Evolutionary conservation across 2,888 invertebrate genomes (phyloP).

Genomic region (Trachelus stipa): DNA sequence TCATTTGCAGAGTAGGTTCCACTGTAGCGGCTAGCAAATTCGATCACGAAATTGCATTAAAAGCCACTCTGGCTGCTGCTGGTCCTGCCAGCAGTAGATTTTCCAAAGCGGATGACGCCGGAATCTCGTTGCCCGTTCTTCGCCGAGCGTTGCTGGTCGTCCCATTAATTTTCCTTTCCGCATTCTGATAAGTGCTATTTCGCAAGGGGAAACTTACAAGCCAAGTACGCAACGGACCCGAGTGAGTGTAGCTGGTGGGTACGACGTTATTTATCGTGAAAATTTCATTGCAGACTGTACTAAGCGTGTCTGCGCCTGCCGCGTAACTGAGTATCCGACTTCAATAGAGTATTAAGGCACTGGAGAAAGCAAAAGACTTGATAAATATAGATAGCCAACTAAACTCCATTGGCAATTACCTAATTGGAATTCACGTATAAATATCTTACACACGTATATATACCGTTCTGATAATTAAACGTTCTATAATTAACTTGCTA

Average conservation of each 20-base stretch:
- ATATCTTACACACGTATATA: background rate
- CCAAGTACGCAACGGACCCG: background rate
- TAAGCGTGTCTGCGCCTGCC: background rate
- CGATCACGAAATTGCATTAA: constrained; percentile 54
- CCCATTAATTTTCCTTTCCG: constrained; percentile 57
- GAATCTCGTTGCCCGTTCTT: constrained; percentile 36
- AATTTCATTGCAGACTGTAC: background rate
- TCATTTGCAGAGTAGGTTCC: constrained; percentile 42
- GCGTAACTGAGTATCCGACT: background rate
- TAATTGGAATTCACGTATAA: background rate
- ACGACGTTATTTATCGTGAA: background rate
- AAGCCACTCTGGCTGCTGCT: constrained; percentile 45
- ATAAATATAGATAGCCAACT: background rate
- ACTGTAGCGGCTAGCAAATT: constrained; percentile 32
- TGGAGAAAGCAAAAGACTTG: background rate
- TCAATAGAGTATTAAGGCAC: background rate
- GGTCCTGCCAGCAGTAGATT: background rate
- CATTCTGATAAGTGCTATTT: constrained; percentile 51
- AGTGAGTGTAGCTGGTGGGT: background rate
- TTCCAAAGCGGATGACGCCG: background rate
- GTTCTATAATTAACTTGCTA: background rate
- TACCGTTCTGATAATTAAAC: background rate
- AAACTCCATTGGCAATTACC: background rate
- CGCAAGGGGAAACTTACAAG: constrained; percentile 22
- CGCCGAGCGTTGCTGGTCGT: constrained; percentile 38